Base-by-base conservation (phyloP, 1,140 invertebrate genomes). In the Neodiprion lecontei region DNA sequence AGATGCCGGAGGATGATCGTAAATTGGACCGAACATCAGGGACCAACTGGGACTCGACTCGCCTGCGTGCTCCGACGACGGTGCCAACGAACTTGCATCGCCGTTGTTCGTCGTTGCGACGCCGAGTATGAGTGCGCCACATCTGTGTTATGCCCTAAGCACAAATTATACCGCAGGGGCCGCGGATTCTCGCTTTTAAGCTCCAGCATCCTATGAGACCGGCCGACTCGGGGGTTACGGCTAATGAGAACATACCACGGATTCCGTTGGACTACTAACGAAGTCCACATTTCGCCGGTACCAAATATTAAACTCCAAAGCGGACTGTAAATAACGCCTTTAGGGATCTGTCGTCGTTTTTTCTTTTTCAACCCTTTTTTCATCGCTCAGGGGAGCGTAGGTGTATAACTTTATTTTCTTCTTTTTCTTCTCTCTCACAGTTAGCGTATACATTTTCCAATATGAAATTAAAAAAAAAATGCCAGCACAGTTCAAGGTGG, bases 231-330 rank as follows among this genome's bases (percentile, higher is more conserved):
- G 28, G 28, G 5, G 5, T 61, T 17, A 8, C n/a, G 53, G 53
- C 53, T 61, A 61, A 61, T 61, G 53, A 61, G 53, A 61, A 61
- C 53, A 61, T 61, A 61, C 53, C 53, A 61, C 4, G 53, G 53
- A 61, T 61, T 61, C 53, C 53, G 5, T 17, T 17, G n/a, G 11
- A 17, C 11, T 17, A 61, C 53, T 61, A 61, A 61, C 53, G 53
- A 61, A 61, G 53, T 61, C 9, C 53, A 61, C n/a, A 61, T 61
- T 61, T 61, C 53, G 53, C 11, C n/a, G 53, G 5, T 12, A 61
- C 4, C 53, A 61, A 61, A 61, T 61, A 0, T 61, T 61, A 40
- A 40, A 40, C 28, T 61, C n/a, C n/a, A 61, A 61, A 61, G n/a
- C 53, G 2, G 28, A 40, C 28, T 40, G 2, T 40, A 40, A 61